A percentile compares a stretch with the other conserved stretches of the same genome.
phyloP scores from a whole-genome alignment of 30 jellyfish, hydroid and myxozoan genomes.

The Hydra vulgaris region DNA sequence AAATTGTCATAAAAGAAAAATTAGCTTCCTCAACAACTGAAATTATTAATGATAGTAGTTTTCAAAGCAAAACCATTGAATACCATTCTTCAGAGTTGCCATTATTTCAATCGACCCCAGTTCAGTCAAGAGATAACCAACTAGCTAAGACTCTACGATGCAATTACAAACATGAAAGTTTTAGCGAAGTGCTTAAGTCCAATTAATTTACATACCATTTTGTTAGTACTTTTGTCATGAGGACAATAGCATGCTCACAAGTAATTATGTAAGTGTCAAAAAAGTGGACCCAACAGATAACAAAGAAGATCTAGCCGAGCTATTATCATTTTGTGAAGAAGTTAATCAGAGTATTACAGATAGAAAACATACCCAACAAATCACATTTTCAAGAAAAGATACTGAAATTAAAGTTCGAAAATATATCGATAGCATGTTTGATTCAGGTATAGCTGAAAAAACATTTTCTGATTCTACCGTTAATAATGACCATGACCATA shows the following conservation, averaged over 20 bases:
- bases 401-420: not conserved
- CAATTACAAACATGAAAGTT: no score
- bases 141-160: no score
- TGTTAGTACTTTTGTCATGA: no score
- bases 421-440: constrained; percentile 1
- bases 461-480: constrained; percentile 16
- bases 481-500: no score
- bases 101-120: constrained; percentile 4
- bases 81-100: not conserved
- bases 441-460: constrained; percentile 35
- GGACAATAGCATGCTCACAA: no score
- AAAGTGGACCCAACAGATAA: not conserved
- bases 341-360: not conserved
- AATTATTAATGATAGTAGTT: not conserved
- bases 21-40: no score
- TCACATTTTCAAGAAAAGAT: not conserved
- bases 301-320: not conserved
- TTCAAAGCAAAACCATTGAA: not conserved
- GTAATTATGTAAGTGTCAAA: no score
- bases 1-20: no score
- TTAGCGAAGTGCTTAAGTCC: no score
- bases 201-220: no score
- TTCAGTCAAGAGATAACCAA: not conserved
- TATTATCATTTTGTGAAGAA: not conserved
- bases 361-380: not conserved